Percentiles rank a stretch among this genome's conserved stretches.
Evolutionary conservation across 2,797 vertebrate species (phyloP).

Genomic region (Girardinus metallicus): DNA sequence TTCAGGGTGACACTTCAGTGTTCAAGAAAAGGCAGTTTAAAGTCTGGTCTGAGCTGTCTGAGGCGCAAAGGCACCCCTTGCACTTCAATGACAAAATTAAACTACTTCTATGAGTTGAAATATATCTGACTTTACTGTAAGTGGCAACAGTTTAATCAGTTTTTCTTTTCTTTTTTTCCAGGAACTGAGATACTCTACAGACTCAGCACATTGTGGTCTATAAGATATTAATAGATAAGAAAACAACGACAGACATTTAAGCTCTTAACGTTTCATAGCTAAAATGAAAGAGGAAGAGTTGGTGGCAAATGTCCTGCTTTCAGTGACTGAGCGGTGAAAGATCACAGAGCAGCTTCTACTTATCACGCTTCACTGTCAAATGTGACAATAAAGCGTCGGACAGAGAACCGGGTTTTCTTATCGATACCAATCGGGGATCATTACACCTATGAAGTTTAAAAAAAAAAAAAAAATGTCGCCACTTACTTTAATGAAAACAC

Average conservation of each 20-base stretch:
- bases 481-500: conserved; percentile 36
- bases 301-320: not conserved
- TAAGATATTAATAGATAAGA: not conserved
- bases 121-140: not conserved
- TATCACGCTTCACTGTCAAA: not conserved
- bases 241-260: rapidly evolving
- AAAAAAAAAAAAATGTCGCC: not conserved
- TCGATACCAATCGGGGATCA: not conserved
- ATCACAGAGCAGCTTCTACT: not conserved
- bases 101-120: too few species aligned
- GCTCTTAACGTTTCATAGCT: not conserved
- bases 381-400: not conserved
- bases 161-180: not conserved
- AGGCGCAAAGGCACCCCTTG: not conserved
- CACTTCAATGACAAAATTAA: not conserved
- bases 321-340: not conserved
- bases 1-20: conserved; percentile 33
- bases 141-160: not conserved
- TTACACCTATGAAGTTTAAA: not conserved
- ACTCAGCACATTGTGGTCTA: not conserved
- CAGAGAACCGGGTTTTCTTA: not conserved
- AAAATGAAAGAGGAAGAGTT: conserved; percentile 63
- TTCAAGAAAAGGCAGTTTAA: not conserved
- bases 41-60: not conserved
- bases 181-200: not conserved